phyloP scores from a whole-genome alignment of 1,140 invertebrate genomes.

The Agrilus planipennis region DNA sequence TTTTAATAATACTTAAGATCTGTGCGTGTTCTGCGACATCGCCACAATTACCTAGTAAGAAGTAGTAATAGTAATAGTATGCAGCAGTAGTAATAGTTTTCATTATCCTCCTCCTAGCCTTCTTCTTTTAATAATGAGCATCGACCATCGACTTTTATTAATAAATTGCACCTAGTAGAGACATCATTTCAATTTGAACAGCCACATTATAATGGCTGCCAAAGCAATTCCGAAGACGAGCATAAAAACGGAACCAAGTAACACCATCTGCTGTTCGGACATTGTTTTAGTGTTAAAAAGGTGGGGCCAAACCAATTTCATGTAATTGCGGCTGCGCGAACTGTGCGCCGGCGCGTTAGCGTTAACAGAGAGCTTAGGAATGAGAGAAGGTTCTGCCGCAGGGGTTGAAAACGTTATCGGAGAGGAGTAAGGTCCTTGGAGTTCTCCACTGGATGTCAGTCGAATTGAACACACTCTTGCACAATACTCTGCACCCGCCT shows the following conservation, averaged over 20 bases:
- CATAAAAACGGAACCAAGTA: constrained; percentile 49
- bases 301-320: constrained; percentile 20
- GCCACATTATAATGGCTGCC: constrained; percentile 35
- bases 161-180: constrained; percentile 14
- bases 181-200: constrained; percentile 13
- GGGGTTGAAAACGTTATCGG: constrained; percentile 42
- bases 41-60: no score
- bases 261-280: constrained; percentile 51
- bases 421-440: constrained; percentile 55
- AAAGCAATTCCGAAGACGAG: constrained; percentile 49
- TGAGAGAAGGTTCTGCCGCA: constrained; percentile 25
- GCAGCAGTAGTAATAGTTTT: constrained; percentile 9
- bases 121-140: constrained; percentile 9
- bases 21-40: constrained; percentile 7
- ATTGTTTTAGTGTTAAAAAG: constrained; percentile 36
- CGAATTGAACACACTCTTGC: constrained; percentile 63
- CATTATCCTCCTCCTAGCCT: constrained; percentile 7
- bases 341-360: constrained; percentile 16
- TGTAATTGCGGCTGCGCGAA: constrained; percentile 17
- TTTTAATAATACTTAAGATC: constrained; percentile 30
- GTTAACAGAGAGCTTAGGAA: constrained; percentile 17
- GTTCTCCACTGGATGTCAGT: constrained; percentile 39
- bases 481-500: constrained; percentile 56
- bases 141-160: no score
- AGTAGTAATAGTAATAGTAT: no score